phyloP scores from a whole-genome alignment of 2,888 invertebrate species.

The Anthophora plumipes region DNA sequence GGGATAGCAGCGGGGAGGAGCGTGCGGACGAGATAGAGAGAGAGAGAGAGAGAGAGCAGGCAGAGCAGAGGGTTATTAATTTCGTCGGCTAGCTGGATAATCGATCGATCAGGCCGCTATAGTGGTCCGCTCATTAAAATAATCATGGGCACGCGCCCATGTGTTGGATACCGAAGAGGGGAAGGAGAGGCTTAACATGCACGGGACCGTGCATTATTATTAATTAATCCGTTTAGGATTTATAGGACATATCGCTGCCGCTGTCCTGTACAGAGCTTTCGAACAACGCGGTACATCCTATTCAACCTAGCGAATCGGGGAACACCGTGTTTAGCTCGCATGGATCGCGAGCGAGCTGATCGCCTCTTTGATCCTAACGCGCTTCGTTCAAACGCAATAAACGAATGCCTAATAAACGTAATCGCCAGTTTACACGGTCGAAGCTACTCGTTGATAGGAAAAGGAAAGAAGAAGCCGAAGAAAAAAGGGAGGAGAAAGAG shows the following conservation, averaged over 20 bases:
- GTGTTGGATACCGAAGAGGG: conserved; percentile 47
- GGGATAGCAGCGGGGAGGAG: background rate
- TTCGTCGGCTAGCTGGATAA: conserved; percentile 70
- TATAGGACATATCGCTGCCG: conserved; percentile 65
- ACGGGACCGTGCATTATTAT: conserved; percentile 71
- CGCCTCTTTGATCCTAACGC: background rate
- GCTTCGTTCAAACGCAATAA: conserved; percentile 36
- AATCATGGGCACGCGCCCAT: conserved; percentile 70
- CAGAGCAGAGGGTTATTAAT: conserved; percentile 70
- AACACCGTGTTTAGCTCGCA: background rate
- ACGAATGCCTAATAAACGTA: conserved; percentile 35
- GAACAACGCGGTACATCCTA: background rate
- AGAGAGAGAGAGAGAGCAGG: conserved; percentile 17
- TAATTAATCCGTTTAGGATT: conserved; percentile 75
- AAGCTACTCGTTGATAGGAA: background rate
- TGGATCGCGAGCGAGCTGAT: background rate
- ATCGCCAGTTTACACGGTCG: conserved; percentile 11
- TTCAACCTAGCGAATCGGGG: background rate
- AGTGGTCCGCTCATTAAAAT: conserved; percentile 73
- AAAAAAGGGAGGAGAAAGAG: too few species aligned
- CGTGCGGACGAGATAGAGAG: too few species aligned
- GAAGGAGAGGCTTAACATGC: conserved; percentile 62
- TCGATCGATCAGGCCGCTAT: conserved; percentile 69
- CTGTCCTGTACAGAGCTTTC: conserved; percentile 41
- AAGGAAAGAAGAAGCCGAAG: too few species aligned